Conservation (phyloP, 2,888 invertebrate genomes). For the Stratiomys singularior region DNA sequence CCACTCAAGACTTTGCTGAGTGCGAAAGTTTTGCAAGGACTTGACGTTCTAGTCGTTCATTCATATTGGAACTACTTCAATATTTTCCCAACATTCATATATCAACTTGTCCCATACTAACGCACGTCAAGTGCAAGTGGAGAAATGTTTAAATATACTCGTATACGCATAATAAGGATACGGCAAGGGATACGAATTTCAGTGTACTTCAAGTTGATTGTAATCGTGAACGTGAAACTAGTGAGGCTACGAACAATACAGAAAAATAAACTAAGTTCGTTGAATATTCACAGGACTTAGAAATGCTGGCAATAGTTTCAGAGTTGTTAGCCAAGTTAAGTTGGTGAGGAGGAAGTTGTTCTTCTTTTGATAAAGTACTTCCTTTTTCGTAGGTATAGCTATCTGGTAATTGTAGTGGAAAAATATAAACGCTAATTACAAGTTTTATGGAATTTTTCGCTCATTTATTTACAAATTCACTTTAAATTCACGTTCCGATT, state of each 20-base stretch:
- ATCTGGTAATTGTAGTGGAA: no score
- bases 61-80: neutral
- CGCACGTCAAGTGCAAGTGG: neutral
- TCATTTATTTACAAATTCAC: no score
- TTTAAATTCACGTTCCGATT: no score
- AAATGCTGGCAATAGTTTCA: no score
- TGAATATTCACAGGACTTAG: no score
- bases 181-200: neutral
- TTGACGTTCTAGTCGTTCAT: constrained; percentile 19
- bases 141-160: neutral
- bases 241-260: neutral
- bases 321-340: no score
- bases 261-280: neutral
- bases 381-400: no score
- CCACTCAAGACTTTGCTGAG: neutral
- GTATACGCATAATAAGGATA: constrained; percentile 18
- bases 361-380: no score
- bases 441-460: no score
- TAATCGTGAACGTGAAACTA: neutral
- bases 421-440: no score
- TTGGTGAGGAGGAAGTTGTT: no score
- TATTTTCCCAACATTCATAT: constrained; percentile 1
- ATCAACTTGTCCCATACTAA: neutral
- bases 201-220: neutral
- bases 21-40: constrained; percentile 9